These are phyloP conservation scores for Drosophila aff. DNA, from an alignment of 1,140 invertebrate genomes.

Conservation along the genomic window DNA sequence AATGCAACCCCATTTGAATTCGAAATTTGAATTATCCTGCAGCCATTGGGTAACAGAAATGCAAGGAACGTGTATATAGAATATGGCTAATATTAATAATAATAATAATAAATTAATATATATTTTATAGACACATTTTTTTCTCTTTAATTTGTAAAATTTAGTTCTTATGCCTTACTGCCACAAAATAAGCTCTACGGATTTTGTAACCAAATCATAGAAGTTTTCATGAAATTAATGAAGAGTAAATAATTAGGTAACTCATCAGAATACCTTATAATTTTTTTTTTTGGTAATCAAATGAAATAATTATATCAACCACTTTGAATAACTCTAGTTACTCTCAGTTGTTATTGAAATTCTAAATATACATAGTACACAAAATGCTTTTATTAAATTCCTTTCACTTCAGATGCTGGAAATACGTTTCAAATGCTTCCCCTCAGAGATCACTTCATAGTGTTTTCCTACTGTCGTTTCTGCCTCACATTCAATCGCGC, in stretches of 20 bases:
- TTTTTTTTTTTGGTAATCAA: too few species aligned
- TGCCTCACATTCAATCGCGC: background rate
- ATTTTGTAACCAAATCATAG: background rate
- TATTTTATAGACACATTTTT: background rate
- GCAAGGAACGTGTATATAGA: background rate
- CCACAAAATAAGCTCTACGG: background rate
- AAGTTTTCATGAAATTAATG: background rate
- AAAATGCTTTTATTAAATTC: background rate
- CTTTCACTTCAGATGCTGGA: too few species aligned
- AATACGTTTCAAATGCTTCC: background rate
- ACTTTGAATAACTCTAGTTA: background rate
- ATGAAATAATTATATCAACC: too few species aligned
- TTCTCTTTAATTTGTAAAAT: too few species aligned
- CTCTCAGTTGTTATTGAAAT: background rate
- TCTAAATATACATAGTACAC: background rate
- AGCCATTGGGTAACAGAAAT: background rate
- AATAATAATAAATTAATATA: background rate
- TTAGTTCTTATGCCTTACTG: background rate
- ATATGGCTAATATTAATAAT: background rate
- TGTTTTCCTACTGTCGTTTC: background rate
- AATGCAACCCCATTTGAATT: background rate
- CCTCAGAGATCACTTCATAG: too few species aligned
- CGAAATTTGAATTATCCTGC: background rate
- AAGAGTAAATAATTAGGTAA: too few species aligned
- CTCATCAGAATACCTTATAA: too few species aligned